A percentile compares a stretch with the other conserved stretches of the same genome.
Conservation (phyloP, 1,140 invertebrate genomes). For the Anthonomus grandis region DNA sequence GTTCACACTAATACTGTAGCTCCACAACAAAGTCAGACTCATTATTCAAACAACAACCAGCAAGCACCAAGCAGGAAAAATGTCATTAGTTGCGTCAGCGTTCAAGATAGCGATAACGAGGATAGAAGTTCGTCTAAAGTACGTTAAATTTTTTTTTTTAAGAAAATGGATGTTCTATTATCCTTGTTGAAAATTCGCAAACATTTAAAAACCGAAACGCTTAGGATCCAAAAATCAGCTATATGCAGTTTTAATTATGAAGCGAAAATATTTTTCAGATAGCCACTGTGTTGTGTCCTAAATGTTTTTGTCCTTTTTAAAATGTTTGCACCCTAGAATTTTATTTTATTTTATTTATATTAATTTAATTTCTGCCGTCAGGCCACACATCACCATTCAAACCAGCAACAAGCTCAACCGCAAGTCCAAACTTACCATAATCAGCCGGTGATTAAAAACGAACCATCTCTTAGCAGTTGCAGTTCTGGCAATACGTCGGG, state of each 20-base stretch:
- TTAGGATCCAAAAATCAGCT: too few relatives aligned
- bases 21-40: constrained; percentile 18
- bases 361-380: too few relatives aligned
- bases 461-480: constrained; percentile 48
- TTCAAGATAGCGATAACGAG: constrained; percentile 75
- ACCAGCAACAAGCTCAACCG: constrained; percentile 48
- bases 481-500: constrained; percentile 31
- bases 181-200: too few relatives aligned
- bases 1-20: constrained; percentile 29
- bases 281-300: too few relatives aligned
- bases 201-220: too few relatives aligned
- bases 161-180: too few relatives aligned
- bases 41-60: constrained; percentile 27
- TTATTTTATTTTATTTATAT: too few relatives aligned
- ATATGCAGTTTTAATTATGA: too few relatives aligned
- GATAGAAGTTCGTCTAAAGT: constrained; percentile 53
- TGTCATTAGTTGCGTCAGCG: constrained; percentile 79
- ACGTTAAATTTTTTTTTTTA: neutral
- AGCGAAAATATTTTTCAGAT: too few relatives aligned
- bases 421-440: constrained; percentile 11
- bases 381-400: constrained; percentile 23
- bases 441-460: constrained; percentile 55
- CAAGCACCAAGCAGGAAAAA: constrained; percentile 55
- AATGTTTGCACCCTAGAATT: too few relatives aligned
- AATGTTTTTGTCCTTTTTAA: too few relatives aligned